Evolutionary conservation across 2,113 vertebrate species (phyloP).

Genomic region (Corythoichthys haematopterus): DNA sequence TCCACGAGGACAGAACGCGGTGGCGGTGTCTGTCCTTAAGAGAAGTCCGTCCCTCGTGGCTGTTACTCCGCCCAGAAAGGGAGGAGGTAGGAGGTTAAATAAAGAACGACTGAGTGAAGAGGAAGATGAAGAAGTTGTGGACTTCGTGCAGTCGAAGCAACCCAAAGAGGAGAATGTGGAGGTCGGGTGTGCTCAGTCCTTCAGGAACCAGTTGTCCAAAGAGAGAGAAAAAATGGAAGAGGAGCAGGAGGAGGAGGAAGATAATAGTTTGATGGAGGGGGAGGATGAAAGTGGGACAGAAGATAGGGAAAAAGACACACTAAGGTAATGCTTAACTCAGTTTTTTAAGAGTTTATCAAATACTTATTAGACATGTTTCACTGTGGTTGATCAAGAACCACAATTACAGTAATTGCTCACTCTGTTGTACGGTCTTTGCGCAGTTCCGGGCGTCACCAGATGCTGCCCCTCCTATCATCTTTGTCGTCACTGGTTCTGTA

Average conservation of each 20-base stretch:
- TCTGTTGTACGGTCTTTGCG: slow-evolving; percentile 10
- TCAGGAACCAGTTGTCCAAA: slow-evolving; percentile 45
- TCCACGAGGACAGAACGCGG: slow-evolving; percentile 58
- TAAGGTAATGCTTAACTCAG: slow-evolving; percentile 52
- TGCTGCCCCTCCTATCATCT: slow-evolving; percentile 74
- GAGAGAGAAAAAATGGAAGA: slow-evolving; percentile 43
- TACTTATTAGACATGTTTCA: no score
- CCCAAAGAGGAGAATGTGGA: slow-evolving; percentile 55
- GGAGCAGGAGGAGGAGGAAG: slow-evolving; percentile 44
- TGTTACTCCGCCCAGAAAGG: slow-evolving; percentile 47
- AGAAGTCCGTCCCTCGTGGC: slow-evolving; percentile 64
- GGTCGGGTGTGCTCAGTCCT: slow-evolving; percentile 42
- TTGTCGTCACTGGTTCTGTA: slow-evolving; percentile 73
- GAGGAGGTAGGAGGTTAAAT: slow-evolving; percentile 47
- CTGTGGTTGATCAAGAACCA: no score
- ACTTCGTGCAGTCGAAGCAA: slow-evolving; percentile 51
- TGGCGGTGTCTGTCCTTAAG: slow-evolving; percentile 67
- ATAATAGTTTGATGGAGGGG: slow-evolving; percentile 55
- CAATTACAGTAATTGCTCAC: background rate
- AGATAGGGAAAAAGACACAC: slow-evolving; percentile 68
- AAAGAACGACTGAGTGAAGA: slow-evolving; percentile 53
- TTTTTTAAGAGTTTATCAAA: background rate
- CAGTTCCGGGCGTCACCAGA: slow-evolving; percentile 64
- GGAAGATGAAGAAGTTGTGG: slow-evolving; percentile 55
- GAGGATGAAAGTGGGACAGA: slow-evolving; percentile 71